Conservation (phyloP, 2,797 vertebrate species). For the Phalloptychus januarius region DNA sequence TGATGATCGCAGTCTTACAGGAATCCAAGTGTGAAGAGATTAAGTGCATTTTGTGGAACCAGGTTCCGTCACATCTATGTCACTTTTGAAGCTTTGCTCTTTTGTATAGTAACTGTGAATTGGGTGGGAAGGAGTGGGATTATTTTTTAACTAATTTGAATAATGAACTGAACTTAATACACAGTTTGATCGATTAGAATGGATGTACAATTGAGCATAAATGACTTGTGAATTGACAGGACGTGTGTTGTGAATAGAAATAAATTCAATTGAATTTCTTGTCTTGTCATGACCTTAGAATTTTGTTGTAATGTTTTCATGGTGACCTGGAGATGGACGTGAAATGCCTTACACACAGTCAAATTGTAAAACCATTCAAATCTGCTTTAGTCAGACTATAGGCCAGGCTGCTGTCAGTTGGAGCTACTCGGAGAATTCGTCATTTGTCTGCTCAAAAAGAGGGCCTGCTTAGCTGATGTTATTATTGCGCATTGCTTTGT, state of each 20-base stretch:
- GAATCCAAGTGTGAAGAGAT: not conserved
- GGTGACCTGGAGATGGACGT: not conserved
- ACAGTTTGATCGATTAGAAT: too few species aligned
- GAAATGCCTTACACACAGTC: not conserved
- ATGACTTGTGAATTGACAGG: too few species aligned
- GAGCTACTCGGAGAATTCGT: not conserved
- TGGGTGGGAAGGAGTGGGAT: not conserved
- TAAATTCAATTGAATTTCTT: not conserved
- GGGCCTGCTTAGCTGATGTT: not conserved
- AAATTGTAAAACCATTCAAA: not conserved
- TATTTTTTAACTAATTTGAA: not conserved
- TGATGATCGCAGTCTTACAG: not conserved
- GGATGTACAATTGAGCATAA: too few species aligned
- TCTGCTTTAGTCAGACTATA: not conserved
- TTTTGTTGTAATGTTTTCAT: not conserved
- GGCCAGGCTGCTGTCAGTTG: not conserved
- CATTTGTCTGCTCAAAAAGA: not conserved
- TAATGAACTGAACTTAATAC: too few species aligned
- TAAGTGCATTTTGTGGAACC: not conserved
- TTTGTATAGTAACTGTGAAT: not conserved
- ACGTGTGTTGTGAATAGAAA: not conserved
- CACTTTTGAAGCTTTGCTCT: not conserved
- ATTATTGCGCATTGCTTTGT: not conserved
- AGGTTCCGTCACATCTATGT: not conserved
- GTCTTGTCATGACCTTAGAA: not conserved